phyloP scores from a whole-genome alignment of 2,888 invertebrate genomes.

The Erannis defoliaria region DNA sequence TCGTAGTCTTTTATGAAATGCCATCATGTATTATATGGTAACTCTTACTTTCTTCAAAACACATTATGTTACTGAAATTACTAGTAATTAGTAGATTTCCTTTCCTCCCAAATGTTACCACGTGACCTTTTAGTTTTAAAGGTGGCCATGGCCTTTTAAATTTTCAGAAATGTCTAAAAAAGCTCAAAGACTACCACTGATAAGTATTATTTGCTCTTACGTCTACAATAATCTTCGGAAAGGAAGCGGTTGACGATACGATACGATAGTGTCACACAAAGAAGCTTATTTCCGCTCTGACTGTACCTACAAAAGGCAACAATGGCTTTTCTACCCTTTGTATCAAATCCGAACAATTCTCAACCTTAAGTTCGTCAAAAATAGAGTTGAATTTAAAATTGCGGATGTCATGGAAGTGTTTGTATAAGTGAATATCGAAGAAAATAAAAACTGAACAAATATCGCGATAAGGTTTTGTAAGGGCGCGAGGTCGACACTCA shows the following conservation, averaged over 20 bases:
- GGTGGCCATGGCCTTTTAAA: conserved; percentile 22
- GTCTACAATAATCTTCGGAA: conserved; percentile 81
- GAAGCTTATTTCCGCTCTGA: conserved; percentile 83
- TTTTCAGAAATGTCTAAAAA: conserved; percentile 6
- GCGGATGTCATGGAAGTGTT: conserved; percentile 47
- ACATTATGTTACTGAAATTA: no score
- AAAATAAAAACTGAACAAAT: conserved; percentile 85
- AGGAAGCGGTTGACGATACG: conserved; percentile 83
- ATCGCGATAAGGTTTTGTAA: conserved; percentile 82
- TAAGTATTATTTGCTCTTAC: conserved; percentile 80
- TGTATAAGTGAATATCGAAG: conserved; percentile 76
- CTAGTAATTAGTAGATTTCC: no score
- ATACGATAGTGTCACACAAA: conserved; percentile 82
- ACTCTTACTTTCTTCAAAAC: no score
- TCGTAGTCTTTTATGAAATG: no score
- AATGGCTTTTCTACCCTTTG: conserved; percentile 59
- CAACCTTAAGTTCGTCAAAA: conserved; percentile 47
- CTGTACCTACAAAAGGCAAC: conserved; percentile 69
- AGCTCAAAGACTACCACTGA: conserved; percentile 47
- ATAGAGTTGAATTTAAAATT: conserved; percentile 21
- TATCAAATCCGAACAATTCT: conserved; percentile 46
- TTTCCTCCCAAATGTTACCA: background rate
- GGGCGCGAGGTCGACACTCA: conserved; percentile 82
- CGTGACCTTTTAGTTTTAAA: background rate
- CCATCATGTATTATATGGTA: no score